phyloP scores from a whole-genome alignment of 2,888 invertebrate species.

The Dryobota labecula region DNA sequence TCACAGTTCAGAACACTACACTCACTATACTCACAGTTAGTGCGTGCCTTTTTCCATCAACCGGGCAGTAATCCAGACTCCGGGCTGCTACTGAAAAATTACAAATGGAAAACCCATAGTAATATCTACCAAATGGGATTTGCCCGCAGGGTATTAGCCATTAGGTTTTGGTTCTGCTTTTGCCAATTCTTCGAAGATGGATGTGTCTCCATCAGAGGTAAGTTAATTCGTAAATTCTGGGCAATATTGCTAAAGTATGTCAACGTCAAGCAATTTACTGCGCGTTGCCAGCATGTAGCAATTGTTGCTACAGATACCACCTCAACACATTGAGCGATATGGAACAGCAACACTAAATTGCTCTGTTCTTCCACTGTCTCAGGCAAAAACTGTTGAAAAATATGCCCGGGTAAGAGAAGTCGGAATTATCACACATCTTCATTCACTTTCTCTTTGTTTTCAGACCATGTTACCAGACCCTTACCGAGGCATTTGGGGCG shows the following conservation, averaged over 20 bases:
- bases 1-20: too few species aligned
- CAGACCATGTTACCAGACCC: constrained; percentile 98
- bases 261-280: background rate
- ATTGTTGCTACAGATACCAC: background rate
- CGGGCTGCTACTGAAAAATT: background rate
- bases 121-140: background rate
- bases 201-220: background rate
- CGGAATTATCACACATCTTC: background rate
- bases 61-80: background rate
- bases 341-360: background rate
- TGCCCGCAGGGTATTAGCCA: background rate
- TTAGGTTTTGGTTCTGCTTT: background rate
- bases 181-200: background rate
- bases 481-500: constrained; percentile 97
- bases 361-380: background rate
- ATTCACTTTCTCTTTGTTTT: constrained; percentile 4
- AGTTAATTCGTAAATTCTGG: background rate
- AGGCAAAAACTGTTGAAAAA: background rate
- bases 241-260: background rate
- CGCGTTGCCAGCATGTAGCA: background rate
- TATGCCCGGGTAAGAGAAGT: background rate
- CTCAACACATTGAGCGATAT: background rate
- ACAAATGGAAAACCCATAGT: background rate
- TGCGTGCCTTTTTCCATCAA: background rate
- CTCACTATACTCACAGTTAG: too few species aligned